A percentile compares a stretch with the other conserved stretches of the same genome.
Evolutionary conservation across 2,797 vertebrate genomes (phyloP).

Genomic region (Semaprochilodus insignis): DNA sequence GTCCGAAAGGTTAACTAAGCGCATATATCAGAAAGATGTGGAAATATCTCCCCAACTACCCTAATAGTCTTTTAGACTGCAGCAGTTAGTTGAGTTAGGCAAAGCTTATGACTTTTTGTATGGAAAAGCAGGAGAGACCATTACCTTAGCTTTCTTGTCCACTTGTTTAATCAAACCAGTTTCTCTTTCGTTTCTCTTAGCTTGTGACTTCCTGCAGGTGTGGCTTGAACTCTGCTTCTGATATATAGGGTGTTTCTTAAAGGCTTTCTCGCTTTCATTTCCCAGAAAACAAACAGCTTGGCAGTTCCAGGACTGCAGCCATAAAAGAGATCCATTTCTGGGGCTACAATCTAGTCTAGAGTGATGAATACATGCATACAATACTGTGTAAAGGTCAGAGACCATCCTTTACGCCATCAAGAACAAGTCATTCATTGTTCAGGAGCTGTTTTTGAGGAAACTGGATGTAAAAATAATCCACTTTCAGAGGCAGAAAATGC

Average conservation of each 20-base stretch:
- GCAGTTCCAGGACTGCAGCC: background rate
- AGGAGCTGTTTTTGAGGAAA: too few species aligned
- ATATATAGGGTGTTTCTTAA: background rate
- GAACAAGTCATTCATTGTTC: too few species aligned
- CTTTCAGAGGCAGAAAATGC: too few species aligned
- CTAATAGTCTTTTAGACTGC: background rate
- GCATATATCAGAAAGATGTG: background rate
- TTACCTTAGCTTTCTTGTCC: background rate
- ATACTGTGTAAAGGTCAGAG: too few species aligned
- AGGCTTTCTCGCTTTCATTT: background rate
- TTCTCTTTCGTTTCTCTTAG: constrained; percentile 7
- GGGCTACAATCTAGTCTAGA: background rate
- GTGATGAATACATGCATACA: background rate
- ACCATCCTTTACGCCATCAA: too few species aligned
- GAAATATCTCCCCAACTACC: background rate
- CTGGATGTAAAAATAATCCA: too few species aligned
- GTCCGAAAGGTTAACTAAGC: background rate
- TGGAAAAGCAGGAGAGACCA: background rate
- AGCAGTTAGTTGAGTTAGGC: background rate
- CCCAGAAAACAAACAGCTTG: background rate
- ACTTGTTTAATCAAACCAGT: background rate
- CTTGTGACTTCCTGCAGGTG: constrained; percentile 2
- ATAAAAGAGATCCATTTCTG: background rate
- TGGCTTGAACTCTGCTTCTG: background rate
- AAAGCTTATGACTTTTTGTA: background rate